Base-by-base conservation (phyloP, 1,140 invertebrate genomes). In the Anoplophora glabripennis region DNA sequence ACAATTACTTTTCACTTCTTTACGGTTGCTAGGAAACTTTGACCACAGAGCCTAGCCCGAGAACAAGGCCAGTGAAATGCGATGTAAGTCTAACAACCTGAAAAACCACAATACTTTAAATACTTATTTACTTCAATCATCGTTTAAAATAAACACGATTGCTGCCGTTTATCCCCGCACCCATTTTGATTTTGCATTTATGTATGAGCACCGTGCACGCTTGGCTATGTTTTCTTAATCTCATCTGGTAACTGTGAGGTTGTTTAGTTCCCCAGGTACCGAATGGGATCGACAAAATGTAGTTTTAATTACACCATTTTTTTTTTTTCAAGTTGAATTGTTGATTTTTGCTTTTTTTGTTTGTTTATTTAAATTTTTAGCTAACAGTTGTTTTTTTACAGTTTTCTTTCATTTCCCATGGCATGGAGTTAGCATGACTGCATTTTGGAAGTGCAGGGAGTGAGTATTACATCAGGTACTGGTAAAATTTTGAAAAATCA, bases 391-490 rank as follows among this genome's bases (percentile, higher is more conserved):
- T 57, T 72, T 72, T 69, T 61, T 73, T 71, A 36, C 63, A 68
- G 60, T 69, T 68, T 48, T 57, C 63, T 71, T 63, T 63, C 57
- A 63, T 47, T 63, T 65, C 53, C 38, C 12, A 55, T 60, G 15
- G 69, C 64, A 67, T 71, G 64, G 55, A 58, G 40, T 66, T 61
- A 28, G 66, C 69, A 72, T 69, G 66, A 61, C 17, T 61, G 56
- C 57, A 61, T 59, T 49, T 57, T 40, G 37, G 58, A 57, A 65
- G 76, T 80, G 80, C 78, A 81, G 82, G 79, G 80, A 84, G 80
- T 91, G 93, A 95, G 92, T 95, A 95, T 95, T 95, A 93, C 90
- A 93, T 94, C 91, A 95, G 92, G 92, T 95, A 94, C 92, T 94
- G 92, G 92, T 89, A 78, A 65, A 66, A 71, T 70, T 73, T 74